These are phyloP conservation scores for Poicephalus gulielmi DNA, from an alignment of 2,113 vertebrate species.

Conservation along the genomic window DNA sequence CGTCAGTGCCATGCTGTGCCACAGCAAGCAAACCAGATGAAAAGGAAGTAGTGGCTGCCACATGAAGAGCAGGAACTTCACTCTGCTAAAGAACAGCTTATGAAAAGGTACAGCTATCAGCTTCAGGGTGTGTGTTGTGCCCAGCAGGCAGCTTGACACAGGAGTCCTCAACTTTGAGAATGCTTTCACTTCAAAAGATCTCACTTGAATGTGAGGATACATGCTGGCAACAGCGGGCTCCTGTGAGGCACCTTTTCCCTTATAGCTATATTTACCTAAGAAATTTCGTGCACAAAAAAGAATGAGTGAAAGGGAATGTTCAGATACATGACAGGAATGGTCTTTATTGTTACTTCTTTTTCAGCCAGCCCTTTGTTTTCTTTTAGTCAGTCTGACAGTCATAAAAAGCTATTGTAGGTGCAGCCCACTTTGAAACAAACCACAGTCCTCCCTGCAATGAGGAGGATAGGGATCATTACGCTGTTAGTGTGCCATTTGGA, in stretches of 20 bases:
- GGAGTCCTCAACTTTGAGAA: neutral
- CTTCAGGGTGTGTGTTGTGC: neutral
- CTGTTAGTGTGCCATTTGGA: neutral
- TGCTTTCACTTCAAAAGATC: slow-evolving; percentile 18
- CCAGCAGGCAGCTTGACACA: neutral
- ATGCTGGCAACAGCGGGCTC: neutral
- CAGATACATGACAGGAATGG: slow-evolving; percentile 18
- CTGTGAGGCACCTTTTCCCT: neutral
- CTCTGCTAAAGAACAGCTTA: neutral
- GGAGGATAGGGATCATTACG: neutral
- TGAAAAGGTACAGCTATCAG: neutral
- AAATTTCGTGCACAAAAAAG: slow-evolving; percentile 2
- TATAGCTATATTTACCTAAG: slow-evolving; percentile 46
- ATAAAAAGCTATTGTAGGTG: slow-evolving; percentile 47
- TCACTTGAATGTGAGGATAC: neutral
- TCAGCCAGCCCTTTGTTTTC: slow-evolving; percentile 32
- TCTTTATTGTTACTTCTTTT: neutral
- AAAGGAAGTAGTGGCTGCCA: neutral
- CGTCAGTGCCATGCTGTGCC: neutral
- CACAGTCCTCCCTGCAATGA: neutral
- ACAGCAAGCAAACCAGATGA: neutral
- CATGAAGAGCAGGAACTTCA: neutral
- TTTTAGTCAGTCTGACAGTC: slow-evolving; percentile 32
- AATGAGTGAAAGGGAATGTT: slow-evolving; percentile 30
- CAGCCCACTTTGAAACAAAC: slow-evolving; percentile 4